Percentiles rank a stretch among this genome's conserved stretches.
phyloP scores from a whole-genome alignment of 2,113 vertebrate genomes.

The Pycnonotus jocosus region DNA sequence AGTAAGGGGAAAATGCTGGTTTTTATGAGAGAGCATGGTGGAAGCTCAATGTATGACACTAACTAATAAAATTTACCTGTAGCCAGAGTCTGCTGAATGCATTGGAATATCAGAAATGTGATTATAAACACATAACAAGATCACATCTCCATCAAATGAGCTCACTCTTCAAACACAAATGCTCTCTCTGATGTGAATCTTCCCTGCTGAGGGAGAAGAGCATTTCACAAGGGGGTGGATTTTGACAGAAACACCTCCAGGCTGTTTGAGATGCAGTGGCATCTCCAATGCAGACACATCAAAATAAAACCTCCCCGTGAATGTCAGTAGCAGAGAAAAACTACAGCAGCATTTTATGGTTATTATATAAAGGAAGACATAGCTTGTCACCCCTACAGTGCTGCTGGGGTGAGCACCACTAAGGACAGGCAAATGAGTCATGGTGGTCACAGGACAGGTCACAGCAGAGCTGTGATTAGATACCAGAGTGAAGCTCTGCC shows the following conservation, averaged over 20 bases:
- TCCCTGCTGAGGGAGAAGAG: neutral
- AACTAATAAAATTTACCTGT: neutral
- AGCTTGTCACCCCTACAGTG: accelerated
- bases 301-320: neutral
- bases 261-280: neutral
- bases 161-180: neutral
- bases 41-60: neutral
- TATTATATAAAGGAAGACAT: neutral
- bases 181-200: neutral
- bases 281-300: neutral
- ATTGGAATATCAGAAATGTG: accelerated
- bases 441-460: slow-evolving; percentile 4
- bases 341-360: neutral
- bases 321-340: neutral
- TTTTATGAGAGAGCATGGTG: neutral
- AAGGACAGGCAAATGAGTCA: neutral
- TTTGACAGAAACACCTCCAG: neutral
- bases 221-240: neutral
- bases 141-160: neutral
- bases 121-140: neutral
- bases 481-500: neutral
- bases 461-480: neutral
- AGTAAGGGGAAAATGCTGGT: neutral
- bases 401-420: neutral
- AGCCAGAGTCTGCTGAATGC: neutral